A percentile compares a stretch with the other conserved stretches of the same genome.
phyloP scores from a whole-genome alignment of 1,140 invertebrate species.

The Zelostemma sp. region DNA sequence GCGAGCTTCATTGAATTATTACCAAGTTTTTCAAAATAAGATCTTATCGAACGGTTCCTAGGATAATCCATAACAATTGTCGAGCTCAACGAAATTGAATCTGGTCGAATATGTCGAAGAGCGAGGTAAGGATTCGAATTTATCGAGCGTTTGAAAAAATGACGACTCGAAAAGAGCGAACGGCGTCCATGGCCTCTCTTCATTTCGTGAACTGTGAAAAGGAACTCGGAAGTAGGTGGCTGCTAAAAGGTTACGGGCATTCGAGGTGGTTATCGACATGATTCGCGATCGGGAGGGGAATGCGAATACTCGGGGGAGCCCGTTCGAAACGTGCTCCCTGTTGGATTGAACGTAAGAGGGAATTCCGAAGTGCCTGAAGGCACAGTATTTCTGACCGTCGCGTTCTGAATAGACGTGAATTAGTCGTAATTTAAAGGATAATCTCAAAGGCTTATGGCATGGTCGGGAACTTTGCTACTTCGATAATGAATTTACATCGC shows the following conservation, averaged over 20 bases:
- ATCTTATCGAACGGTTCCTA: no score
- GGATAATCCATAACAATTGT: not conserved
- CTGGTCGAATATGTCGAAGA: constrained; percentile 22
- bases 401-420: constrained; percentile 36
- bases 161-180: constrained; percentile 16
- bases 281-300: constrained; percentile 39
- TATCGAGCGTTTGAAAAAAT: constrained; percentile 36
- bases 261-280: constrained; percentile 40
- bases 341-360: constrained; percentile 33
- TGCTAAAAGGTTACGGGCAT: constrained; percentile 41
- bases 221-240: constrained; percentile 30
- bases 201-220: constrained; percentile 32
- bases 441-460: constrained; percentile 25
- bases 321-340: constrained; percentile 33
- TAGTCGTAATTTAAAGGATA: constrained; percentile 44
- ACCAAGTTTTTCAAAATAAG: no score
- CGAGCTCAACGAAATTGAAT: constrained; percentile 26
- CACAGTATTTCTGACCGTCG: constrained; percentile 28
- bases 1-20: no score
- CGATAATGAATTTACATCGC: constrained; percentile 31
- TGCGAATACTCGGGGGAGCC: constrained; percentile 35
- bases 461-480: constrained; percentile 36
- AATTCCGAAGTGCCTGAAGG: constrained; percentile 32
- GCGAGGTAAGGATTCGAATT: constrained; percentile 23
- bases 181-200: constrained; percentile 20